phyloP scores from a whole-genome alignment of 2,888 invertebrate genomes.

The Drosophila koepferae region DNA sequence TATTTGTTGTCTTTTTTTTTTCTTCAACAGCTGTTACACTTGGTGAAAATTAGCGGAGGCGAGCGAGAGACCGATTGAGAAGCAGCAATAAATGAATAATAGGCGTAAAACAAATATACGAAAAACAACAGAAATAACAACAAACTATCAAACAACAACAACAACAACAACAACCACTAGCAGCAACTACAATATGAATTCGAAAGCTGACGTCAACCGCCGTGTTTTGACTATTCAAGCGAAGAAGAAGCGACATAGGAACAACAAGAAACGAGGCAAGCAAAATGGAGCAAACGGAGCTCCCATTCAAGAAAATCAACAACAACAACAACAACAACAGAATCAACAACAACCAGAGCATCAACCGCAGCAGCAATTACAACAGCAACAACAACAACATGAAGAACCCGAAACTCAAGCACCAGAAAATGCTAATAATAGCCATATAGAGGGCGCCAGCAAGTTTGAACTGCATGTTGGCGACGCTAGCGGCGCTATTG shows the following conservation, averaged over 20 bases:
- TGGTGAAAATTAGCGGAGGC: slow-evolving; percentile 55
- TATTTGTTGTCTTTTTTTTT: slow-evolving; percentile 43
- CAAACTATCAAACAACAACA: slow-evolving; percentile 11
- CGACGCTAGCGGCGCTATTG: slow-evolving; percentile 51
- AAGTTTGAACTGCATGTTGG: slow-evolving; percentile 40
- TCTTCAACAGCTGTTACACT: slow-evolving; percentile 72
- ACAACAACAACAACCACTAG: slow-evolving; percentile 40
- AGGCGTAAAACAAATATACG: slow-evolving; percentile 24
- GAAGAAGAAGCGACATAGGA: slow-evolving; percentile 96
- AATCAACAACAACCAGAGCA: slow-evolving; percentile 16
- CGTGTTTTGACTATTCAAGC: slow-evolving; percentile 96
- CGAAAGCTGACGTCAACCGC: slow-evolving; percentile 96
- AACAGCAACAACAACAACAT: neutral
- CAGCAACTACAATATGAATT: slow-evolving; percentile 88
- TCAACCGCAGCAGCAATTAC: slow-evolving; percentile 8
- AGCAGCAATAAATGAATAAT: slow-evolving; percentile 26
- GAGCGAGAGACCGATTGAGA: slow-evolving; percentile 19
- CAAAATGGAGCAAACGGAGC: slow-evolving; percentile 85
- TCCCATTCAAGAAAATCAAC: slow-evolving; percentile 55
- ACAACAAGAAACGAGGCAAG: slow-evolving; percentile 93
- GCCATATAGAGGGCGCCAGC: slow-evolving; percentile 59
- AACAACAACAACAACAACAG: slow-evolving; percentile 56
- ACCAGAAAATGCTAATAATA: slow-evolving; percentile 84
- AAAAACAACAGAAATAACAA: slow-evolving; percentile 44
- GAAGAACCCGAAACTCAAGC: slow-evolving; percentile 50